Base-by-base conservation (phyloP, 2,113 vertebrate species). In the Boulengeromyrus knoepffleri region DNA sequence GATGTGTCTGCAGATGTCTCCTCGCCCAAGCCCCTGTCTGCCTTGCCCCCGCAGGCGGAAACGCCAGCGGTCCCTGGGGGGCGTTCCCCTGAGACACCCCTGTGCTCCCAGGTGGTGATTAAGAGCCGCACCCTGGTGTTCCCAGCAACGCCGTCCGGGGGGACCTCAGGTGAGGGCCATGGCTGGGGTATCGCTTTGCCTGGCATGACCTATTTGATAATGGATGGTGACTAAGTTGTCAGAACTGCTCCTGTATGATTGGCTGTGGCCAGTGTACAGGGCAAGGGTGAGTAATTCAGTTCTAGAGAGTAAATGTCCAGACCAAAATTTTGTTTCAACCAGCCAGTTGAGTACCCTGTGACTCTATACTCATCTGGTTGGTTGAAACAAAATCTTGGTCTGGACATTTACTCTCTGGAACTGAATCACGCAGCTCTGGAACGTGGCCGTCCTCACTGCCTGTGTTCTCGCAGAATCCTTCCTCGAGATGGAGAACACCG, bases 401-500 rank as follows among this genome's bases (percentile, higher is more conserved):
- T 66, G n/a, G 62, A 66, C 9, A 13, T 27, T 27, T 10, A 27
- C 8, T 27, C n/a, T 66, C 62, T 12, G 62, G 62, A 31, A 3
- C n/a, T 70, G 62, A 66, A 27, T n/a, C 12, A 31, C 10, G 3
- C 27, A 70, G 9, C 62, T 70, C n/a, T 31, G n/a, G 62, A 12
- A 39, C 12, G 27, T 42, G 9, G 53, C 13, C 3, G 17, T 39
- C 36, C 45, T 85, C 36, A 47, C 9, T 31, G 0, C 52, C 1
- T 56, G 42, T 42, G 7, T 77, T 70, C 42, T 92, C 91, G 39
- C 15, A 96, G 96, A 96, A 91, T 96, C 94, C 90, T 95, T 92
- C 87, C 92, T 99, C 93, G 97, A 98, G 92, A 94, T 99, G 53
- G 97, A 97, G 92, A 99, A 99, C 90, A 93, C 94, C 45, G 96